These are phyloP conservation scores for Paratrypauchen microcephalus DNA, from an alignment of 2,797 vertebrate genomes.

Conservation along the genomic window DNA sequence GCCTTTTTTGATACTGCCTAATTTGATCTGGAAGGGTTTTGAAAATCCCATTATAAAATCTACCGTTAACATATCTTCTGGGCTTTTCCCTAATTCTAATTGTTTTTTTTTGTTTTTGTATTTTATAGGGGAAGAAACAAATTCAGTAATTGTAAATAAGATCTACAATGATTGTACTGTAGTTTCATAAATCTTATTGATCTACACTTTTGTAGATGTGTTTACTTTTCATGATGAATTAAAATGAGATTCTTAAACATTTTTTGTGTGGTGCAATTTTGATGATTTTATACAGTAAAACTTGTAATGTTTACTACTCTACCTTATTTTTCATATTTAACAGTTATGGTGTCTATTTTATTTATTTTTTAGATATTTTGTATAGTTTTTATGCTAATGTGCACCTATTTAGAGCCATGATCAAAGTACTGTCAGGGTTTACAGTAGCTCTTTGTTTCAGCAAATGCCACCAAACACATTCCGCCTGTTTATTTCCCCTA, in stretches of 20 bases:
- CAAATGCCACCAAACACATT: neutral
- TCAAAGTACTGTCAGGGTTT: neutral
- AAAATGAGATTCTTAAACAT: conserved; percentile 71
- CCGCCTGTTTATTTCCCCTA: neutral
- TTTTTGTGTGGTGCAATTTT: neutral
- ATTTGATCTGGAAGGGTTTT: conserved; percentile 16
- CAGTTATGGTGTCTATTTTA: no score
- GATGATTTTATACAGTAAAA: neutral
- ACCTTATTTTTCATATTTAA: no score
- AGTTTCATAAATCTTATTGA: conserved; percentile 74
- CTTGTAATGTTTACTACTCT: no score
- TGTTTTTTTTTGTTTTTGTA: conserved; percentile 40
- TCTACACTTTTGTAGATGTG: conserved; percentile 78
- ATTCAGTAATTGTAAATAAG: conserved; percentile 76
- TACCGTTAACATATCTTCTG: conserved; percentile 35
- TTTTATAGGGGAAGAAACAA: conserved; percentile 36
- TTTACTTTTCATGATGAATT: conserved; percentile 78
- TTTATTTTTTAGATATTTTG: no score
- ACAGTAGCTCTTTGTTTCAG: conserved; percentile 5
- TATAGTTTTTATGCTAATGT: no score
- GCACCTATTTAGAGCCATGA: no score
- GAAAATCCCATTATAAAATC: conserved; percentile 15
- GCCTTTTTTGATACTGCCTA: conserved; percentile 6
- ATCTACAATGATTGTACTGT: conserved; percentile 76
- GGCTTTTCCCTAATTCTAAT: conserved; percentile 43